Evolutionary conservation across 1,140 invertebrate genomes (phyloP), one percentile per base, ranked within the genome.

Genomic region (Drosophila ironensis): DNA sequence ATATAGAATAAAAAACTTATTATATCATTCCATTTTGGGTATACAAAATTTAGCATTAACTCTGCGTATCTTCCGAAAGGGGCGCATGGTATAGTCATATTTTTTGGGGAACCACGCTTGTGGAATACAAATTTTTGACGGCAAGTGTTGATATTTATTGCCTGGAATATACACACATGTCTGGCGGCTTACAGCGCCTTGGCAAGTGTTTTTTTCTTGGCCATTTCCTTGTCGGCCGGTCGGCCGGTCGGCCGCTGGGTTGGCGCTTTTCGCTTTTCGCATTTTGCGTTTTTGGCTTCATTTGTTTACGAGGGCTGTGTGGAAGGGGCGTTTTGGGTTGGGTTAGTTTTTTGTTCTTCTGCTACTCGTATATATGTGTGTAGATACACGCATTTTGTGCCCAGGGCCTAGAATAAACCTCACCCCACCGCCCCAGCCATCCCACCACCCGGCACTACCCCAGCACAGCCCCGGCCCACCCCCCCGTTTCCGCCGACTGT

Each of bases 161-260:
- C 56, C 11, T 7, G 3, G 30, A n/a, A 4, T 12, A 25, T 60
- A 57, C 56, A 60, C 51, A 60, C 56, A 60, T 47, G 59, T 63
- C 41, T 14, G 52, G 22, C 33, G 42, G 35, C 17, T 60, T 63
- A 63, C 57, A 30, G 14, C 28, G 42, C 41, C 42, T 57, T 40
- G 52, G 68, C 78, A 82, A 84, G 73, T 84, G 78, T 63, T 63
- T 71, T 63, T n/a, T n/a, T n/a, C n/a, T 67, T 84, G 41, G 48
- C 54, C 68, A 78, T 84, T 82, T 82, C 73, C 69, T 67, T 38
- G 72, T 69, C 54, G 12, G 22, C 45, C 41, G 53, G 72, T 69
- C 54, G 12, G 22, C 45, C 41, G 53, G 72, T 69, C 54, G 12
- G 22, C 45, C 41, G 53, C 27, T 70, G 28, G 47, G 63, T 42